Conservation (phyloP, 2,888 invertebrate species). For the Drosophila flavopinicola region DNA sequence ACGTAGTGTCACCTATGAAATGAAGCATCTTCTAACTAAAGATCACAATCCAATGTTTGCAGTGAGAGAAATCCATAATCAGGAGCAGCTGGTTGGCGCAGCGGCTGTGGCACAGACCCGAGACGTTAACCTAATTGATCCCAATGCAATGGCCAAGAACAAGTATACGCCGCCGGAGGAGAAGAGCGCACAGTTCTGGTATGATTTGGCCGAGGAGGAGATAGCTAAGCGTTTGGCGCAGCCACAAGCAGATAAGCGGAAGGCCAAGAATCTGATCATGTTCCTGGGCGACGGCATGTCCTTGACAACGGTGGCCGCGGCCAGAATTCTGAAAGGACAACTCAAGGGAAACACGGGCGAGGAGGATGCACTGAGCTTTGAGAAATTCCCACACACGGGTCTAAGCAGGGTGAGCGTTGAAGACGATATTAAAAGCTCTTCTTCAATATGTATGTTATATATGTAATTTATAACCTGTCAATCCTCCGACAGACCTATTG, state of each 20-base stretch:
- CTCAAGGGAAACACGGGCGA: slow-evolving; percentile 86
- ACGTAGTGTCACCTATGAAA: no score
- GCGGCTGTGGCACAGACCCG: neutral
- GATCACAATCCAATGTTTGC: neutral
- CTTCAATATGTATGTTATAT: no score
- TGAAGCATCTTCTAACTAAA: no score
- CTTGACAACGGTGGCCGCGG: slow-evolving; percentile 88
- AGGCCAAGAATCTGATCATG: slow-evolving; percentile 78
- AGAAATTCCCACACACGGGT: slow-evolving; percentile 87
- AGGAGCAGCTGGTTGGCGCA: slow-evolving; percentile 53
- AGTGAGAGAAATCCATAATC: slow-evolving; percentile 50
- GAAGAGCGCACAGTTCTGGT: slow-evolving; percentile 68
- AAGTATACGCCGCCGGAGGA: slow-evolving; percentile 61
- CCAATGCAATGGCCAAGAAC: slow-evolving; percentile 57
- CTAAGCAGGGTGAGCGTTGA: slow-evolving; percentile 86
- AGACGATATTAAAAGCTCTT: no score
- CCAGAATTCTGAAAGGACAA: slow-evolving; percentile 88
- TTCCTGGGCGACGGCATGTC: slow-evolving; percentile 89
- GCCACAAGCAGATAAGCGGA: slow-evolving; percentile 57
- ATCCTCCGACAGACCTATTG: slow-evolving; percentile 50
- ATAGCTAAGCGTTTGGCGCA: slow-evolving; percentile 49
- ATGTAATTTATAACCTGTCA: neutral
- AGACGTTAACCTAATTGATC: slow-evolving; percentile 25
- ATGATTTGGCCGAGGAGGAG: slow-evolving; percentile 60
- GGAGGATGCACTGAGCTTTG: slow-evolving; percentile 87